Conservation (phyloP, 2,888 invertebrate genomes). For the Dendrolimus houi region DNA sequence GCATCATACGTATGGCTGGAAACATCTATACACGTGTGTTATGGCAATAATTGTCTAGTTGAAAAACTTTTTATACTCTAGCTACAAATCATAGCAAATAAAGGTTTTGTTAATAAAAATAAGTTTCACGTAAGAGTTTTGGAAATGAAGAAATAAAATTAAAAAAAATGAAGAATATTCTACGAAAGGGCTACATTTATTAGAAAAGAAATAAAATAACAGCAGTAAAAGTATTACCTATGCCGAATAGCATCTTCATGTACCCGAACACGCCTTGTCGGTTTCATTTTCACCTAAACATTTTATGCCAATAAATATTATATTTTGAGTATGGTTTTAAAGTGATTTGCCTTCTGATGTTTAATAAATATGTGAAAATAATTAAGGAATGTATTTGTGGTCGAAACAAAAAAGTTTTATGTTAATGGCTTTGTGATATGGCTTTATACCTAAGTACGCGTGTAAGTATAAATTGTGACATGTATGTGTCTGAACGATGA, state of each 20-base stretch:
- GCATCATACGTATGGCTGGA: neutral
- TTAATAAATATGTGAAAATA: too few relatives aligned
- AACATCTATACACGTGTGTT: neutral
- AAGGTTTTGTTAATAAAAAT: neutral
- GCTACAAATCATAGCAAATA: neutral
- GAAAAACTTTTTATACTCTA: neutral
- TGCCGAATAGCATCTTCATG: constrained; percentile 74
- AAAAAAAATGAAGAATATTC: constrained; percentile 11
- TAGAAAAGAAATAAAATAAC: constrained; percentile 41
- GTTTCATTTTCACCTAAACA: constrained; percentile 75
- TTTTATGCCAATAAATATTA: constrained; percentile 63
- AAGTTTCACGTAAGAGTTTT: neutral
- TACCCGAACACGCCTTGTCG: constrained; percentile 72
- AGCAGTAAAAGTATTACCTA: constrained; percentile 54
- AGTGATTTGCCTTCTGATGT: constrained; percentile 10
- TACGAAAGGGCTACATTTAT: constrained; percentile 44
- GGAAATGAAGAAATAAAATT: neutral
- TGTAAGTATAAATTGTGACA: neutral
- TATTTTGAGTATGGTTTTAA: constrained; percentile 12
- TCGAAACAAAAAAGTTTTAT: neutral
- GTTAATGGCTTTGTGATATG: neutral
- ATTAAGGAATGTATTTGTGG: neutral
- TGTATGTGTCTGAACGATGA: neutral
- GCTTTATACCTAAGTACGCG: neutral
- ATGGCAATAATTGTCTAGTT: neutral